Percentiles rank a stretch among this genome's conserved stretches.
These are phyloP conservation scores for Oncorhynchus keta DNA, from an alignment of 2,113 vertebrate genomes.

Conservation along the genomic window DNA sequence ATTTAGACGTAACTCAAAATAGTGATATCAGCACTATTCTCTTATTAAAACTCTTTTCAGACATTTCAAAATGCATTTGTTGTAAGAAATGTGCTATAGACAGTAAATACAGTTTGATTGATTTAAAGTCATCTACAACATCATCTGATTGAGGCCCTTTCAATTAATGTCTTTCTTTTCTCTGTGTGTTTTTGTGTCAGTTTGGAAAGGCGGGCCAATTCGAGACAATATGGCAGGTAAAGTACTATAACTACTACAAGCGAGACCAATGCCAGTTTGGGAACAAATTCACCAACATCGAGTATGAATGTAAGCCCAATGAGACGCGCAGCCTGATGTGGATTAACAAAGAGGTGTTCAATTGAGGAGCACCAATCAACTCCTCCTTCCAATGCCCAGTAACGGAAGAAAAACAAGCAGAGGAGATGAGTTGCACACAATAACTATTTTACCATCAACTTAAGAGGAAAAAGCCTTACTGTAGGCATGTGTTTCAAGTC, in stretches of 20 bases:
- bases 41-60: no score
- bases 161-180: conserved; percentile 42
- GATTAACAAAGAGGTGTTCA: conserved; percentile 97
- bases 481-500: conserved; percentile 4
- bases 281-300: conserved; percentile 90
- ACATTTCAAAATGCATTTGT: no score
- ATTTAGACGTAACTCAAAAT: no score
- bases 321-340: conserved; percentile 98
- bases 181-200: conserved; percentile 62
- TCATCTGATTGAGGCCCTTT: not conserved
- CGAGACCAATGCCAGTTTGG: conserved; percentile 95
- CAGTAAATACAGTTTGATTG: not conserved
- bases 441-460: conserved; percentile 14
- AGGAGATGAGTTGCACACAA: conserved; percentile 5
- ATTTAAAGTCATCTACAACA: not conserved
- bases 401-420: not conserved
- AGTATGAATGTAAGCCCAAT: conserved; percentile 95
- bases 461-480: conserved; percentile 9
- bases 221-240: conserved; percentile 96
- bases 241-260: conserved; percentile 99
- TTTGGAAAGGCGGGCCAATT: conserved; percentile 90
- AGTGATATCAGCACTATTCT: no score
- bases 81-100: no score
- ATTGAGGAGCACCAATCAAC: conserved; percentile 67
- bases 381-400: not conserved